These are phyloP conservation scores for Plecotus auritus DNA, from an alignment of 2,113 vertebrate species.

Conservation along the genomic window DNA sequence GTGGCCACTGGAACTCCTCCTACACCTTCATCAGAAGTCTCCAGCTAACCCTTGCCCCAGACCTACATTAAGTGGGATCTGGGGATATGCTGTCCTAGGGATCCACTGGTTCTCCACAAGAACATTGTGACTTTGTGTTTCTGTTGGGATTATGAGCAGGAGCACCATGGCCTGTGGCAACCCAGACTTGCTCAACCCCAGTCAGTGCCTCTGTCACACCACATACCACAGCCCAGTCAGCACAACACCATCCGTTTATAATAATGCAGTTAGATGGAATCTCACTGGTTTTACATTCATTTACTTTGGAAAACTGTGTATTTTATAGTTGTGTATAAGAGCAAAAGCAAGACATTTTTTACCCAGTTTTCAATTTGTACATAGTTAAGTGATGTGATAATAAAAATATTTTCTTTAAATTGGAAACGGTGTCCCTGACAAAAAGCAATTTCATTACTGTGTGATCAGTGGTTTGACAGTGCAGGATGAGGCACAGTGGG, in stretches of 20 bases:
- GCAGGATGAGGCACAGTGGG: not conserved
- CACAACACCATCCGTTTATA: not conserved
- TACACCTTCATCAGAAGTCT: not conserved
- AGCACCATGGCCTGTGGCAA: not conserved
- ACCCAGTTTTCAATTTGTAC: slow-evolving; percentile 20
- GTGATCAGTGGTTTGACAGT: not conserved
- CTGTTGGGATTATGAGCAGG: not conserved
- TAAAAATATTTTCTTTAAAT: slow-evolving; percentile 5
- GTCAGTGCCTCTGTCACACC: not conserved
- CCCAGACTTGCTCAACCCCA: not conserved
- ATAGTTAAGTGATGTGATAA: not conserved
- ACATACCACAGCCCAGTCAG: not conserved
- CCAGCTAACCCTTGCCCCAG: not conserved
- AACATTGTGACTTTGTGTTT: not conserved
- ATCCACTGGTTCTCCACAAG: not conserved
- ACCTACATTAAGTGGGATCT: not conserved
- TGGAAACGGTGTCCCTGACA: not conserved
- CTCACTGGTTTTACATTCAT: not conserved
- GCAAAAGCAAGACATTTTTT: not conserved
- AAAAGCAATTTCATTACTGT: not conserved
- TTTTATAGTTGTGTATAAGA: not conserved
- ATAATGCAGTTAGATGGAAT: not conserved
- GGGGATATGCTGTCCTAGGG: not conserved
- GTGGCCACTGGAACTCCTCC: not conserved
- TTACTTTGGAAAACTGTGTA: not conserved